Conservation (phyloP, 2,113 vertebrate genomes). For the Castor canadensis region DNA sequence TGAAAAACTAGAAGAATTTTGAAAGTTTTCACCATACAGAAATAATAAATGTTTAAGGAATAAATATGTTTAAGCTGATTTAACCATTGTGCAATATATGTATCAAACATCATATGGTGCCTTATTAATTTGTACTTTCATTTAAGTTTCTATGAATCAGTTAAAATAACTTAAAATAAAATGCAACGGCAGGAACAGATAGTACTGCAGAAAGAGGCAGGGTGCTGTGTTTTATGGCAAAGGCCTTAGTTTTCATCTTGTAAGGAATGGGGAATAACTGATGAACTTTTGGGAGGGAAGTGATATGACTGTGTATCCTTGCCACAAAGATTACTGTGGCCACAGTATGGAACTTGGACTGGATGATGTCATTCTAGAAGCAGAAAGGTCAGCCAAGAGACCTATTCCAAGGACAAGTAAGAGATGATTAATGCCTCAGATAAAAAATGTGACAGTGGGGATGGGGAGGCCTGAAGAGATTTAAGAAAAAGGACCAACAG, state of each 20-base stretch:
- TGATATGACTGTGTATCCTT: not conserved
- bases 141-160: not conserved
- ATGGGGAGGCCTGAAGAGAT: not conserved
- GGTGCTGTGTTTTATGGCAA: not conserved
- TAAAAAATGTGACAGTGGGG: not conserved
- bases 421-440: not conserved
- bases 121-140: not conserved
- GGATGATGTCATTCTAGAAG: not conserved
- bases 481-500: not conserved
- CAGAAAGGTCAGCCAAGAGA: not conserved
- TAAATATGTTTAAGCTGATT: not conserved
- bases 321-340: not conserved
- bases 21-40: not conserved
- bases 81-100: not conserved
- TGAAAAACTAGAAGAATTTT: not conserved
- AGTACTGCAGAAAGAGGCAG: not conserved
- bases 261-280: not conserved
- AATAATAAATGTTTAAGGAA: not conserved
- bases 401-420: not conserved
- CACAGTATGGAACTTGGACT: not conserved
- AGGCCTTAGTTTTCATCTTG: not conserved
- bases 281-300: not conserved
- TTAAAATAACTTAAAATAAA: not conserved
- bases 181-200: not conserved
- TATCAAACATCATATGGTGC: not conserved